These are phyloP conservation scores for Candoia aspera DNA, from an alignment of 2,113 vertebrate genomes.

Conservation along the genomic window DNA sequence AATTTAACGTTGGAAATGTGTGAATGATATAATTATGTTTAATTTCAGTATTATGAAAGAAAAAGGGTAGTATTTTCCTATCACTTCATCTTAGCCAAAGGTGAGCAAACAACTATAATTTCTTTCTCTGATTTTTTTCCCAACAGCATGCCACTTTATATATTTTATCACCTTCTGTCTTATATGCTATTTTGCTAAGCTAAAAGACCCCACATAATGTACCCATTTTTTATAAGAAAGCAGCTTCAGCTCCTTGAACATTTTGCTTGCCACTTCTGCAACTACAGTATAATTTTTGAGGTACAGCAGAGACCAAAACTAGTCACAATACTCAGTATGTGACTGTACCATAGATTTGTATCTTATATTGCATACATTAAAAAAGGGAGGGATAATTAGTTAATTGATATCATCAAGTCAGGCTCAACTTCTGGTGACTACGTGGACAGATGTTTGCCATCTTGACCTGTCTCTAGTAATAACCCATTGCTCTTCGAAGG, in stretches of 20 bases:
- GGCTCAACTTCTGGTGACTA: background rate
- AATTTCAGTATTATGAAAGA: too few relatives aligned
- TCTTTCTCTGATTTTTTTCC: too few relatives aligned
- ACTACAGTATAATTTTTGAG: background rate
- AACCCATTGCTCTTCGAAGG: background rate
- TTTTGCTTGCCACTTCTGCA: background rate
- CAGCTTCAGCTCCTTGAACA: background rate
- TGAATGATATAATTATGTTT: too few relatives aligned
- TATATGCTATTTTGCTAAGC: too few relatives aligned
- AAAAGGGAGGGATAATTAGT: background rate
- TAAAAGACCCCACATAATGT: background rate
- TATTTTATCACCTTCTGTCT: too few relatives aligned
- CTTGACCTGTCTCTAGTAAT: background rate
- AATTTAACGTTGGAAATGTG: too few relatives aligned
- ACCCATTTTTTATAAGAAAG: background rate
- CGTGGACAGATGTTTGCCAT: background rate
- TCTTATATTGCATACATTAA: background rate
- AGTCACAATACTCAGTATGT: background rate
- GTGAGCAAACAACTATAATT: too few relatives aligned
- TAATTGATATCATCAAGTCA: background rate
- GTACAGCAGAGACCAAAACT: background rate
- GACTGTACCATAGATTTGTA: background rate
- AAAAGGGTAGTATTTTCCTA: too few relatives aligned
- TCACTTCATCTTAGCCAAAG: too few relatives aligned
- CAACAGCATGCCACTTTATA: too few relatives aligned